A percentile compares a stretch with the other conserved stretches of the same genome.
These are phyloP conservation scores for Trichogramma evanescens DNA, from an alignment of 2,888 invertebrate species.

Conservation along the genomic window DNA sequence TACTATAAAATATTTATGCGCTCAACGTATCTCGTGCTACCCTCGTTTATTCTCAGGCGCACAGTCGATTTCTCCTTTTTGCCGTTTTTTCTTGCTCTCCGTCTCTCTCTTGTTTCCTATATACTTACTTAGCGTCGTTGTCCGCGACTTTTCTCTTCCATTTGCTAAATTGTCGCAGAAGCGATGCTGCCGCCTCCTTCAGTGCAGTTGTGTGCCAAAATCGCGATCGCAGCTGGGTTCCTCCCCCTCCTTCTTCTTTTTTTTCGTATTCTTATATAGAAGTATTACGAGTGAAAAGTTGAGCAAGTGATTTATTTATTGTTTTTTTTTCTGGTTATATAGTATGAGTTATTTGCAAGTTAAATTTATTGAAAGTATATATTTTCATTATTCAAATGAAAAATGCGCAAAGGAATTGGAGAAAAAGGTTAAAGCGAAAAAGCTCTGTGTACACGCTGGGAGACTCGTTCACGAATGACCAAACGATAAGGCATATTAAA, in stretches of 20 bases:
- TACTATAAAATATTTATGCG: constrained; percentile 19
- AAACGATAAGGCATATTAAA: too few species aligned
- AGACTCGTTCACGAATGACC: too few species aligned
- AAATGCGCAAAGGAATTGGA: too few species aligned
- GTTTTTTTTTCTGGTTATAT: too few species aligned
- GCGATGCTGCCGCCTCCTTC: neutral
- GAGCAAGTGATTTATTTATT: too few species aligned
- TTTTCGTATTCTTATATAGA: neutral
- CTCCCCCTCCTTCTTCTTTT: neutral
- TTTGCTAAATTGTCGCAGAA: constrained; percentile 19
- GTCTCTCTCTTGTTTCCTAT: neutral
- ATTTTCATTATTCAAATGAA: too few species aligned
- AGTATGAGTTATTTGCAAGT: too few species aligned
- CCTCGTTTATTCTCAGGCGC: neutral
- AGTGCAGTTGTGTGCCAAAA: neutral
- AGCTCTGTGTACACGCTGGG: too few species aligned
- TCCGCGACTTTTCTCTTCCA: constrained; percentile 20
- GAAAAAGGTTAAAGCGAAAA: too few species aligned
- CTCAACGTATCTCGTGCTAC: constrained; percentile 4
- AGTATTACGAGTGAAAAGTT: too few species aligned
- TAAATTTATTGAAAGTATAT: too few species aligned
- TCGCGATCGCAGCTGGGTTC: neutral
- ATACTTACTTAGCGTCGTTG: neutral
- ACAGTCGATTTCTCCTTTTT: neutral
- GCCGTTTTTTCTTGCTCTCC: neutral